phyloP scores from a whole-genome alignment of 2,888 invertebrate genomes.

The Thera britannica region DNA sequence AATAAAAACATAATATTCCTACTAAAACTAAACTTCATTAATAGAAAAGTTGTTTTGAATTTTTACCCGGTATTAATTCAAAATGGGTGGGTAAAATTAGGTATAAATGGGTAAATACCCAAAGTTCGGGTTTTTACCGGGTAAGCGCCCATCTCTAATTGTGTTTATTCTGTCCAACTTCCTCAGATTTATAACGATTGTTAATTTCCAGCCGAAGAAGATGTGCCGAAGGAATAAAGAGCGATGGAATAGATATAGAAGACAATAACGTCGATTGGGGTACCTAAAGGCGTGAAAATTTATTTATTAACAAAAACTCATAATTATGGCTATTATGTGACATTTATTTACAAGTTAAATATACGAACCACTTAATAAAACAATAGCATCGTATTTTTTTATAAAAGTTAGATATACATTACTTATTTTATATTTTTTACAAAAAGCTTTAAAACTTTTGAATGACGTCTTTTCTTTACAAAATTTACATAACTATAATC shows the following conservation, averaged over 20 bases:
- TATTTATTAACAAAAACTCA: conserved; percentile 7
- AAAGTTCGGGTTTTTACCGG: no score
- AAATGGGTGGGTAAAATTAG: no score
- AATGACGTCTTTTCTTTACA: conserved; percentile 62
- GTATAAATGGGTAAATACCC: no score
- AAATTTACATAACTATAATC: conserved; percentile 67
- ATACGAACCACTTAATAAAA: conserved; percentile 67
- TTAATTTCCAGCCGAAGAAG: conserved; percentile 12
- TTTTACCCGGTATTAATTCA: no score
- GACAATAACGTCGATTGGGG: conserved; percentile 8
- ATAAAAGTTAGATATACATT: conserved; percentile 33
- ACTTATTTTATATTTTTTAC: conserved; percentile 39
- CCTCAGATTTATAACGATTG: no score
- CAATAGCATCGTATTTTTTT: conserved; percentile 50
- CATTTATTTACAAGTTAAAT: conserved; percentile 77
- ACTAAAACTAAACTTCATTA: no score
- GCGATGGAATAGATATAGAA: conserved; percentile 1
- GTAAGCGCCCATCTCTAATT: no score
- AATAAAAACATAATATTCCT: no score
- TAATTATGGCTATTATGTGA: conserved; percentile 33
- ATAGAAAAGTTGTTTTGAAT: no score
- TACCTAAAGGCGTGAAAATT: no score
- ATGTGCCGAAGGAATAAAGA: conserved; percentile 8
- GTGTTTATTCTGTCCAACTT: no score
- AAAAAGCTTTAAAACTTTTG: conserved; percentile 55